A percentile compares a stretch with the other conserved stretches of the same genome.
Conservation (phyloP, 2,888 invertebrate species). For the Hyppa rectilinea region DNA sequence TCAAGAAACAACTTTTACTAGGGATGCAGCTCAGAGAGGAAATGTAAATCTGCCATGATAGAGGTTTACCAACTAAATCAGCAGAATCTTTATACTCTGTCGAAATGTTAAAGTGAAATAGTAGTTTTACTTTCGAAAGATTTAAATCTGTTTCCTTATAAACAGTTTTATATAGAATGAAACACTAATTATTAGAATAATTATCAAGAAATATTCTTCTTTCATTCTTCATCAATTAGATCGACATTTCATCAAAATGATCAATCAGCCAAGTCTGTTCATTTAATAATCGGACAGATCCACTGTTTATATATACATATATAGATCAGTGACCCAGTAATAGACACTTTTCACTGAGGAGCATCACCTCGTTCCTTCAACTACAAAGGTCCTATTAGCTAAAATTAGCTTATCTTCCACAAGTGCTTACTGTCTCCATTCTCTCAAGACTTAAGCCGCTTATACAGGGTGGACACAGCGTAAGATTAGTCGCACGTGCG, state of each 20-base stretch:
- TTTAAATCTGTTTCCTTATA: neutral
- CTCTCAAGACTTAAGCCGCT: conserved; percentile 59
- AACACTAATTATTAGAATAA: neutral
- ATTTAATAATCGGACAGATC: too few species aligned
- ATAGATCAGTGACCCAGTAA: too few species aligned
- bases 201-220: too few species aligned
- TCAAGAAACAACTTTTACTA: neutral
- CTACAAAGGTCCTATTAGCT: neutral
- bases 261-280: too few species aligned
- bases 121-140: neutral
- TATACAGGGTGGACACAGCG: conserved; percentile 71
- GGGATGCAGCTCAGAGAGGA: neutral
- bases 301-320: too few species aligned
- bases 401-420: neutral
- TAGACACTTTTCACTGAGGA: too few species aligned
- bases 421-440: conserved; percentile 9
- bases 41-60: neutral
- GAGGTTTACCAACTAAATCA: neutral
- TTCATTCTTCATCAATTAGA: neutral
- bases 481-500: conserved; percentile 84
- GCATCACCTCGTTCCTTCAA: too few species aligned
- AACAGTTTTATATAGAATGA: too few species aligned
- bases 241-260: too few species aligned
- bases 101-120: neutral
- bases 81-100: neutral